phyloP scores from a whole-genome alignment of 1,140 invertebrate species.

The Lithobius niger region DNA sequence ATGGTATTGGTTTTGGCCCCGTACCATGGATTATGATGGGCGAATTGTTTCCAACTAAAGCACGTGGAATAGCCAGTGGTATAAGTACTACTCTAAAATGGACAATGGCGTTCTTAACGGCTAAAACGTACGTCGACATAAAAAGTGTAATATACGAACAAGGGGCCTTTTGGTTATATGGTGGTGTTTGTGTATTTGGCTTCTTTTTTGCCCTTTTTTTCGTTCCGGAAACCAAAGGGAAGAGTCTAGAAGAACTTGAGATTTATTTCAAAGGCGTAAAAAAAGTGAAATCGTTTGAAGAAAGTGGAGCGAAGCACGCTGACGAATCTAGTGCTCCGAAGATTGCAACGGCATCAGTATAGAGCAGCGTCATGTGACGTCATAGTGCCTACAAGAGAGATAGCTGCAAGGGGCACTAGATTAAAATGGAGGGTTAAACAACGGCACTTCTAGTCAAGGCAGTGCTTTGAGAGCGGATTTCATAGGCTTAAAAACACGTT shows the following conservation, averaged over 20 bases:
- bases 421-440: no score
- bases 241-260: slow-evolving; percentile 78
- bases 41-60: slow-evolving; percentile 58
- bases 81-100: slow-evolving; percentile 77
- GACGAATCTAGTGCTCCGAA: no score
- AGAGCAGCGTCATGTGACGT: no score
- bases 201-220: slow-evolving; percentile 62
- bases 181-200: slow-evolving; percentile 51
- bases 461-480: no score
- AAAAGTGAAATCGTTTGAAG: no score
- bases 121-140: slow-evolving; percentile 67
- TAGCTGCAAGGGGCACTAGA: no score
- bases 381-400: no score
- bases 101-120: slow-evolving; percentile 78
- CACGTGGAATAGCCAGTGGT: slow-evolving; percentile 67
- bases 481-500: no score
- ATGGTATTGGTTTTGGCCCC: slow-evolving; percentile 79
- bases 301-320: no score
- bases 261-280: no score
- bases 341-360: no score
- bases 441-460: no score
- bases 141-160: slow-evolving; percentile 46
- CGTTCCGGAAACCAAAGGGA: slow-evolving; percentile 83
- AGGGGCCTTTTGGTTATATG: slow-evolving; percentile 72
- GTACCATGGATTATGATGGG: slow-evolving; percentile 92